Evolutionary conservation across 1,140 invertebrate species (phyloP).

Genomic region (Meloidogyne hapla): DNA sequence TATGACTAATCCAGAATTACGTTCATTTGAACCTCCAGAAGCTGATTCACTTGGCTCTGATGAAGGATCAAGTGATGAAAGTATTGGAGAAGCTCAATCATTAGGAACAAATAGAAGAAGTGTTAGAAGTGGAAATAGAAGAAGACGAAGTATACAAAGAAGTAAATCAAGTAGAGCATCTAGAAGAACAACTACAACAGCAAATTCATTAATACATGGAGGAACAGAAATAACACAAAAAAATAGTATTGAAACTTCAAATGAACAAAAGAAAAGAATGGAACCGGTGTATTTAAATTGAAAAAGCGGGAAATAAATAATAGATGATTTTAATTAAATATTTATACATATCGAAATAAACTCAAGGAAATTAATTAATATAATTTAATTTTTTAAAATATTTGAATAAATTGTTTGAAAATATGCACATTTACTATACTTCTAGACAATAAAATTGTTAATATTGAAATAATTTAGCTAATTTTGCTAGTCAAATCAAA

Average conservation of each 20-base stretch:
- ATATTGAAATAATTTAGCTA: too few relatives aligned
- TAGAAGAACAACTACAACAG: background rate
- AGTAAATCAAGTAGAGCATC: slow-evolving; percentile 1
- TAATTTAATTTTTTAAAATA: too few relatives aligned
- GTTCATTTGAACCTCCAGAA: slow-evolving; percentile 51
- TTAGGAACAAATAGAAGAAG: background rate
- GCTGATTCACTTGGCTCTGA: slow-evolving; percentile 3
- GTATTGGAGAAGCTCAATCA: slow-evolving; percentile 9
- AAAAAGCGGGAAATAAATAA: background rate
- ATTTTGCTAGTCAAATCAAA: too few relatives aligned
- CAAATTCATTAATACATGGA: background rate
- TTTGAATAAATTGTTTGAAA: too few relatives aligned
- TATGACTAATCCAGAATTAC: slow-evolving; percentile 59
- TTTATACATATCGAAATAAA: background rate
- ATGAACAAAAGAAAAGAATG: background rate
- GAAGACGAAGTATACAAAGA: slow-evolving; percentile 5
- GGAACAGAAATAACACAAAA: background rate
- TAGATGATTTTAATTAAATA: background rate
- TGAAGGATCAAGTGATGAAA: slow-evolving; percentile 3
- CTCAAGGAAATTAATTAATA: background rate
- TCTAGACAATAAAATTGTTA: too few relatives aligned
- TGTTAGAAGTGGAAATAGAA: slow-evolving; percentile 1
- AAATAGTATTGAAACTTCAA: background rate
- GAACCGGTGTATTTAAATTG: background rate
- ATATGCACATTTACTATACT: too few relatives aligned